Evolutionary conservation across 1,140 invertebrate species (phyloP).

Genomic region (Drosophila navojoa): DNA sequence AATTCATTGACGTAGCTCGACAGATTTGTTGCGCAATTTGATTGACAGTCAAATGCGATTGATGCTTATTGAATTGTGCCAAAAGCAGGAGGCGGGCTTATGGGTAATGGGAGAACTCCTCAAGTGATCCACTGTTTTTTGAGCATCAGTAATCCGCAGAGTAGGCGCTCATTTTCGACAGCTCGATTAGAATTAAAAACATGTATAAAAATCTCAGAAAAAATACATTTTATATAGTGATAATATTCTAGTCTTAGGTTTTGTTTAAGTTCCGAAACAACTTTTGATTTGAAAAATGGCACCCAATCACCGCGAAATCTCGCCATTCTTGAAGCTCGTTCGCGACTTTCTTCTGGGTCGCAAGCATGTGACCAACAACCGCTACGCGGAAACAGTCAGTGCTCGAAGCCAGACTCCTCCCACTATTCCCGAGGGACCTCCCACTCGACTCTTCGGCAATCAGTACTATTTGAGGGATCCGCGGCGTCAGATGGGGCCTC

Average conservation of each 20-base stretch:
- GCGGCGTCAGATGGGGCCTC: conserved; percentile 25
- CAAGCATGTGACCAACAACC: conserved; percentile 37
- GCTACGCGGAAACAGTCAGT: conserved; percentile 41
- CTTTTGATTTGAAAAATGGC: conserved; percentile 38
- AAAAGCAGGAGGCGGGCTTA: not conserved
- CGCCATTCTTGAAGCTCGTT: conserved; percentile 46
- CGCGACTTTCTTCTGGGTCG: conserved; percentile 66
- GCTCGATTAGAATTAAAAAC: too few relatives aligned
- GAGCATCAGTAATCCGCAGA: not conserved
- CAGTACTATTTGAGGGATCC: conserved; percentile 55
- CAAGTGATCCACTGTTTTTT: too few relatives aligned
- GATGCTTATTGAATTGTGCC: conserved; percentile 76
- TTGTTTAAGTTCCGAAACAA: not conserved
- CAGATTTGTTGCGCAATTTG: conserved; percentile 58
- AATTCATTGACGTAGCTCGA: conserved; percentile 59
- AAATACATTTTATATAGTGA: not conserved
- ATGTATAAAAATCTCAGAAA: too few relatives aligned
- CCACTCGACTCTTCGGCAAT: conserved; percentile 9
- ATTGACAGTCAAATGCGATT: conserved; percentile 71
- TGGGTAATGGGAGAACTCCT: too few relatives aligned
- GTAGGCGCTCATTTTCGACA: not conserved
- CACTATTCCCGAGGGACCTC: conserved; percentile 7
- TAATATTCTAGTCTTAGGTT: not conserved
- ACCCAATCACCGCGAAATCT: conserved; percentile 58
- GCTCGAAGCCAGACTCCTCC: conserved; percentile 28